Percentiles rank a stretch among this genome's conserved stretches.
Conservation (phyloP, 2,888 invertebrate species). For the Eulithis prunata region DNA sequence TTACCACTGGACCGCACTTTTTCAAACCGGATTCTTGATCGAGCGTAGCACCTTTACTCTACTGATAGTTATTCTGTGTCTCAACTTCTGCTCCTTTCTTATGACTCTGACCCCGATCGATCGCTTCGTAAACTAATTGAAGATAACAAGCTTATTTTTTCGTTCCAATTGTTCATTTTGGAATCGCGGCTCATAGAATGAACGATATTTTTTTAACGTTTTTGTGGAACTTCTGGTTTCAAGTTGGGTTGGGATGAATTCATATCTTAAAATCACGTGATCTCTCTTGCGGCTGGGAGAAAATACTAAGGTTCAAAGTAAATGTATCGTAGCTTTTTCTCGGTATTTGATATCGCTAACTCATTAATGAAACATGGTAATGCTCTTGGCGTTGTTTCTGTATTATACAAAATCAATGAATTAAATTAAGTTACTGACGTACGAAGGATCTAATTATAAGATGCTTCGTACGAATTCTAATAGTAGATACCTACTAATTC, state of each 20-base stretch:
- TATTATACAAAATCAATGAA: no score
- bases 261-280: constrained; percentile 47
- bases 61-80: constrained; percentile 35
- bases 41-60: constrained; percentile 33
- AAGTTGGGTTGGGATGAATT: constrained; percentile 44
- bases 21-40: constrained; percentile 65
- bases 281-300: constrained; percentile 39
- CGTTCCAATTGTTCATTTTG: constrained; percentile 64
- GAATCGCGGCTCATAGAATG: constrained; percentile 56
- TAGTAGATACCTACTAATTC: no score
- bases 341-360: background rate
- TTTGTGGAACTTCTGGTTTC: constrained; percentile 53
- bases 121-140: constrained; percentile 75
- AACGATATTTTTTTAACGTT: constrained; percentile 63
- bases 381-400: no score
- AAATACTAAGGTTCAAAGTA: background rate
- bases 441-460: no score
- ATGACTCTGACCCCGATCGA: constrained; percentile 65
- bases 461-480: no score
- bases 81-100: constrained; percentile 58
- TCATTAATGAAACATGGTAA: no score
- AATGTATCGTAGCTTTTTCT: background rate
- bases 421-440: no score
- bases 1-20: constrained; percentile 45
- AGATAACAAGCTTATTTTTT: constrained; percentile 78